These are phyloP conservation scores for Dallia pectoralis DNA, from an alignment of 2,797 vertebrate genomes.

Conservation along the genomic window DNA sequence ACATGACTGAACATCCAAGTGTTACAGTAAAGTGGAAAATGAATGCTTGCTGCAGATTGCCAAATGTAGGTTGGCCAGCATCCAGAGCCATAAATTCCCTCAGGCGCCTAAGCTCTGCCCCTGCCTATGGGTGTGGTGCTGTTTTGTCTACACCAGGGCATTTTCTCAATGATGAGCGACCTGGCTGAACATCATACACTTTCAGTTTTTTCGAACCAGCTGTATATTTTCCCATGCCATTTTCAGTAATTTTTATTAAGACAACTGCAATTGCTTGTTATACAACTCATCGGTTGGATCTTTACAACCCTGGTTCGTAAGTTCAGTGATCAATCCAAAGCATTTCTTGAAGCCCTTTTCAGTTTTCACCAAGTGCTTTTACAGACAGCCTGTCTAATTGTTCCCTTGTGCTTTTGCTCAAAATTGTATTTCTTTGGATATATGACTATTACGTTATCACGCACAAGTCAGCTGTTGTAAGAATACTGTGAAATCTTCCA, in stretches of 20 bases:
- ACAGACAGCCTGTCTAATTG: not conserved
- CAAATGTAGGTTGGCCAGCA: not conserved
- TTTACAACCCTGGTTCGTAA: no score
- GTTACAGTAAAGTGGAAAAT: not conserved
- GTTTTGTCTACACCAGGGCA: not conserved
- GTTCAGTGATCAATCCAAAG: no score
- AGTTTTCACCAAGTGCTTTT: no score
- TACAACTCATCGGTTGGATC: no score
- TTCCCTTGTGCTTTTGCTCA: not conserved
- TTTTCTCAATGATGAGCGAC: not conserved
- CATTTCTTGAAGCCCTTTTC: no score
- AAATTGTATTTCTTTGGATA: no score
- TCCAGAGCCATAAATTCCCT: not conserved
- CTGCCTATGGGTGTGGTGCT: slow-evolving; percentile 7
- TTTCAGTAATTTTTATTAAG: not conserved
- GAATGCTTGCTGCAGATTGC: not conserved
- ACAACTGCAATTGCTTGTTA: not conserved
- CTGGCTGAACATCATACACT: not conserved
- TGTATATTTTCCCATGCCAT: not conserved
- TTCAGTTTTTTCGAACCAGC: not conserved
- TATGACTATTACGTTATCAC: no score
- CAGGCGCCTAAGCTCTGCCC: not conserved
- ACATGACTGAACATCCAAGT: not conserved
- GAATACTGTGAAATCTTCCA: no score
- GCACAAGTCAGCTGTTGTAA: no score